Evolutionary conservation across 1,140 invertebrate species (phyloP), one percentile per base, ranked within the genome.

Genomic region (Phocides pigmalion): DNA sequence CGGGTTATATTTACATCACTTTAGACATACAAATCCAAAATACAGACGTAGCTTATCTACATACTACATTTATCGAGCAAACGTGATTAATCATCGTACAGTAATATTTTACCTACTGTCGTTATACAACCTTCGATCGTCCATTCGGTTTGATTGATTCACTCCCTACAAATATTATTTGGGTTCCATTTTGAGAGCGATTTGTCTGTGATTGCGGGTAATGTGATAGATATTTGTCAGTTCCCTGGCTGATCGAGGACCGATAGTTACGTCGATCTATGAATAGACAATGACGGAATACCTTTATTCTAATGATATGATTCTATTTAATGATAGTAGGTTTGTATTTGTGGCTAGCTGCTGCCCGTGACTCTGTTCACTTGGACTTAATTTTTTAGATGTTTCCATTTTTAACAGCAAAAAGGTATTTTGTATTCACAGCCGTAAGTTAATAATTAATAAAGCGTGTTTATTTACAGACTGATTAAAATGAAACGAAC

Each of bases 81-180:
- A 58, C 14, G 22, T 58, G 54, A 58, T 58, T 58, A 58, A 58
- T 58, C 39, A 44, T 44, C 20, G 25, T 44, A n/a, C 39, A 42
- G 25, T 39, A 58, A 58, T 58, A 58, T 58, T 58, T 58, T 58
- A 58, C 53, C 53, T 58, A 58, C 53, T 28, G 41, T 58, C 53
- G 53, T 58, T 58, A 58, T 22, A 22, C 9, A 58, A 44, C 39
- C 39, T 58, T 44, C 51, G 37, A 53, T 39, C 19, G 53, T 58
- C 53, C 53, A 58, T 58, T 58, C 53, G 53, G n/a, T 58, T 58
- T 58, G 53, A 58, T 58, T 58, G 53, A 58, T 58, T 44, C 37
- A 42, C 53, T 58, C 53, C 39, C 46, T 44, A 44, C 53, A 58
- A 50, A 44, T 28, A 28, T 44, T 58, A 58, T 58, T 58, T 44